Evolutionary conservation across 2,888 invertebrate genomes (phyloP).

Genomic region (Cosmia pyralina): DNA sequence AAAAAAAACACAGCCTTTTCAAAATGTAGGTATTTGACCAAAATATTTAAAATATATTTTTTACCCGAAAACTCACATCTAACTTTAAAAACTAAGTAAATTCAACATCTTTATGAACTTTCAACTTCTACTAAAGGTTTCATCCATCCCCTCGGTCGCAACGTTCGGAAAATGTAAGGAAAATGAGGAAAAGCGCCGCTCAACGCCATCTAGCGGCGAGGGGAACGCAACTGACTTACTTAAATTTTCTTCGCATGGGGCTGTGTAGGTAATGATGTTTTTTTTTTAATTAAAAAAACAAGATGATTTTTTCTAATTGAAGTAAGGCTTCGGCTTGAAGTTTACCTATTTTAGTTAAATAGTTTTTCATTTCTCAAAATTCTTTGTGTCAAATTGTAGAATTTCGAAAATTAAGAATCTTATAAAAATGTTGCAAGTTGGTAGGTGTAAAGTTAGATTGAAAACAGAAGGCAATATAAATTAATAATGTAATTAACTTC

Average conservation of each 20-base stretch:
- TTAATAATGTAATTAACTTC: neutral
- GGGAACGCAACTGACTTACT: constrained; percentile 68
- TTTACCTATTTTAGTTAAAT: no score
- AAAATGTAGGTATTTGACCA: no score
- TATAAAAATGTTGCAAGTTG: no score
- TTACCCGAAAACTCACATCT: neutral
- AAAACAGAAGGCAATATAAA: neutral
- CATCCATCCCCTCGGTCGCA: neutral
- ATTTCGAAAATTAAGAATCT: neutral
- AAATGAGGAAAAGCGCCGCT: constrained; percentile 77
- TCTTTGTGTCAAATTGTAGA: neutral
- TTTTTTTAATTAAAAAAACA: neutral
- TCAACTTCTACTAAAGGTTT: constrained; percentile 4
- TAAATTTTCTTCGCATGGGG: constrained; percentile 25
- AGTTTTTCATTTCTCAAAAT: neutral
- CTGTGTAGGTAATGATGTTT: neutral
- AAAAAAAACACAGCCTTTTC: neutral
- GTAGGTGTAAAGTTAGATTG: neutral
- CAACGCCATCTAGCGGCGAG: constrained; percentile 85
- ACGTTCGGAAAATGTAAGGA: constrained; percentile 73
- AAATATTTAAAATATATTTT: neutral
- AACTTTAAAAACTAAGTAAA: constrained; percentile 6
- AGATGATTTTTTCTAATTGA: no score
- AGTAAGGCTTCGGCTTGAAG: no score
- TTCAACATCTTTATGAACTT: constrained; percentile 16